A percentile compares a stretch with the other conserved stretches of the same genome.
Conservation (phyloP, 2,113 vertebrate species). For the Monarcha castaneiventris region DNA sequence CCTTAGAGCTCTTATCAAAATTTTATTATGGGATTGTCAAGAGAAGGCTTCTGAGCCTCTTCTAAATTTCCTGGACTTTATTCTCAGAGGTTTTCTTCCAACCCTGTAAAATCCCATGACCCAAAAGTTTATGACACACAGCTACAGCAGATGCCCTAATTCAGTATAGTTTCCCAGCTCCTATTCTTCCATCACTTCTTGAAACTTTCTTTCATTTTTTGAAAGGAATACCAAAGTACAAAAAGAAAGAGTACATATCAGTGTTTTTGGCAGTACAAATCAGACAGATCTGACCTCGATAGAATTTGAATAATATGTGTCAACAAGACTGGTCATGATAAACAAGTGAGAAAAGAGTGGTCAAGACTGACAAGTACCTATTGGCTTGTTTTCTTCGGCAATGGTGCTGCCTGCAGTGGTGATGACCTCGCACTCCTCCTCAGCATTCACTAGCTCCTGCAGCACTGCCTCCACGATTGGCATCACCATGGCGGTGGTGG, state of each 20-base stretch:
- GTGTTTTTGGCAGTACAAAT: not conserved
- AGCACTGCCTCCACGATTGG: slow-evolving; percentile 96
- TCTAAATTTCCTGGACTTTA: not conserved
- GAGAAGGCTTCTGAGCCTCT: not conserved
- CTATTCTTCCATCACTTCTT: not conserved
- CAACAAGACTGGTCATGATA: not conserved
- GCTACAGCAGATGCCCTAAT: not conserved
- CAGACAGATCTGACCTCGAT: fast-evolving
- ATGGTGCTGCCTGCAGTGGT: slow-evolving; percentile 54
- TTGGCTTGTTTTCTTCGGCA: slow-evolving; percentile 64
- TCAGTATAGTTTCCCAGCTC: not conserved
- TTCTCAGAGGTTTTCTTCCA: not conserved
- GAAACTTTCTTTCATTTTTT: not conserved
- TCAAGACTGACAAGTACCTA: slow-evolving; percentile 51
- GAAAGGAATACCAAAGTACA: not conserved
- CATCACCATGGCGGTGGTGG: slow-evolving; percentile 99
- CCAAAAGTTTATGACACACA: not conserved
- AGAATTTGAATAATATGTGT: not conserved
- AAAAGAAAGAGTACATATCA: not conserved
- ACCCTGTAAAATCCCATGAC: not conserved
- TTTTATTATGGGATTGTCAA: not conserved
- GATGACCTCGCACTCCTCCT: slow-evolving; percentile 75
- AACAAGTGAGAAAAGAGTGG: not conserved
- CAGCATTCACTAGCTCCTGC: slow-evolving; percentile 88
- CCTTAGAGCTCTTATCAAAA: not conserved